Conservation (phyloP, 2,797 vertebrate genomes). For the Chrosomus eos region DNA sequence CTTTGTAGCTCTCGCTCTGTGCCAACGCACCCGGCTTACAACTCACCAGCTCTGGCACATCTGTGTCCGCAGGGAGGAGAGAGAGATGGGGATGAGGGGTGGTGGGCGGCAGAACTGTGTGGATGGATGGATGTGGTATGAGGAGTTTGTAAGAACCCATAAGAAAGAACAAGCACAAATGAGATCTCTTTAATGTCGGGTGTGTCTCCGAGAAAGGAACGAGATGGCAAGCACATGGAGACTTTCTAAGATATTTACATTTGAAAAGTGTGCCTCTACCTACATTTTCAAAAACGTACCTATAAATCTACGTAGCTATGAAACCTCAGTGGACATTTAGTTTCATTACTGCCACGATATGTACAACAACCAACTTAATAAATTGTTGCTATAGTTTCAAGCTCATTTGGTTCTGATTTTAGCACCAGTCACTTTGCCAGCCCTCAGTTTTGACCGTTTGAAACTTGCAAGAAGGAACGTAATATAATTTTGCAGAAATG, state of each 20-base stretch:
- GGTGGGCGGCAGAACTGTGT: slow-evolving; percentile 50
- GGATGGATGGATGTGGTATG: slow-evolving; percentile 28
- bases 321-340: too few species aligned
- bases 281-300: not conserved
- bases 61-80: slow-evolving; percentile 60
- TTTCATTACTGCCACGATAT: too few species aligned
- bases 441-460: too few species aligned
- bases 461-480: too few species aligned
- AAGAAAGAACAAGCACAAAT: slow-evolving; percentile 12
- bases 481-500: too few species aligned
- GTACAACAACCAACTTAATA: too few species aligned
- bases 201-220: slow-evolving; percentile 8
- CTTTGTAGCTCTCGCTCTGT: slow-evolving; percentile 71
- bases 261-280: not conserved
- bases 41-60: slow-evolving; percentile 65
- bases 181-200: not conserved
- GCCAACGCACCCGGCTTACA: slow-evolving; percentile 63
- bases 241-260: not conserved
- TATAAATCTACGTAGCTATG: too few species aligned
- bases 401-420: too few species aligned
- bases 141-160: slow-evolving; percentile 15
- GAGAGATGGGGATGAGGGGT: slow-evolving; percentile 55
- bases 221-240: not conserved
- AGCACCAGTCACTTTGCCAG: too few species aligned
- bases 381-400: too few species aligned